Base-by-base conservation (phyloP, 1,140 invertebrate species). In the Hypsibius dujardini region DNA sequence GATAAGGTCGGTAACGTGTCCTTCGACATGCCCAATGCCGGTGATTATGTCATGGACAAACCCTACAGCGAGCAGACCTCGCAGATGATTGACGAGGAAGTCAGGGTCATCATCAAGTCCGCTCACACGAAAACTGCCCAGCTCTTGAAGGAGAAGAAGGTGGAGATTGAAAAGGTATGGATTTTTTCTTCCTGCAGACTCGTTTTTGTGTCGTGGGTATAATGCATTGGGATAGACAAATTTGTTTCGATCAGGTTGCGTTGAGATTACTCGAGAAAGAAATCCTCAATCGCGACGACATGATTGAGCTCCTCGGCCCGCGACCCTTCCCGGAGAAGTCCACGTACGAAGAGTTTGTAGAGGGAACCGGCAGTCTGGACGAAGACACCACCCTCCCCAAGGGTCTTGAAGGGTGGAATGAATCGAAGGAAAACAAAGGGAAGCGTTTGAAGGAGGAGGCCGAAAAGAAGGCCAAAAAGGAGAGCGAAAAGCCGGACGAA, bases 331-430 rank as follows among this genome's bases (percentile, higher is more conserved):
- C 88, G 46, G 96, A 99, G 81, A 98, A 98, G 81, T 95, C 94
- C 15, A 98, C 95, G 2, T 99, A 99, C 78, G 96, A 99, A 82
- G 90, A 99, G 78, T 98, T 99, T 81, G 95, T 99, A 1, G 94
- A 94, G 81, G 95, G 95, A 1, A 99, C 96, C 14, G 95, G 95
- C 28, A 95, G 92, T 0, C 87, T 96, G 74, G 95, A 98, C 76
- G 95, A 98, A 80, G 90, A 98, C 76, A 97, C 94, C 0, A 82
- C 84, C 0, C 82, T 99, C 74, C 96, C 96, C 0, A 89, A 96
- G 82, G 96, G 96, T 70, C 82, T 99, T 1, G 88, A 94, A 79
- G 87, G 88, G 73, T 98, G 95, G 95, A 97, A 98, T 78, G 80
- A 80, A 74, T 75, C 75, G 14, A 74, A 72, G 56, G 76, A 77